Conservation (phyloP, 2,888 invertebrate genomes). For the Lasioglossum malachurum region DNA sequence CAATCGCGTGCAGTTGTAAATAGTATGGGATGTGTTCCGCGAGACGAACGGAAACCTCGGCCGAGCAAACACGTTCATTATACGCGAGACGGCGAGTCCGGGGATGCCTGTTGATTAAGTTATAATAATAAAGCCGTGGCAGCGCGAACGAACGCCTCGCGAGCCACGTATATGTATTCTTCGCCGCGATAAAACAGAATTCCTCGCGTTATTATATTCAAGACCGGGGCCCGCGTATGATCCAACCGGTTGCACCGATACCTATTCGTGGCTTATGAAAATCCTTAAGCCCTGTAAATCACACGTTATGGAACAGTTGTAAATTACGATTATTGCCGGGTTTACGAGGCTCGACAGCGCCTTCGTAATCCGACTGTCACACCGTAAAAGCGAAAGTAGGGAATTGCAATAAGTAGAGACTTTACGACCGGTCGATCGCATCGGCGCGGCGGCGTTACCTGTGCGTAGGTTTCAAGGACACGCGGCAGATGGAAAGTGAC, state of each 20-base stretch:
- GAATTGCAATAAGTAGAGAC: slow-evolving; percentile 72
- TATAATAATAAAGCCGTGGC: slow-evolving; percentile 32
- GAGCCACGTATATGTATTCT: background rate
- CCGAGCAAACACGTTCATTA: background rate
- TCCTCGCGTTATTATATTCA: slow-evolving; percentile 20
- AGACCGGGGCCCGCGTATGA: background rate
- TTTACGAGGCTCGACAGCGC: slow-evolving; percentile 63
- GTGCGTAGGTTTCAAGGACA: slow-evolving; percentile 61
- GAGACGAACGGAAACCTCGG: background rate
- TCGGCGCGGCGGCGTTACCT: slow-evolving; percentile 40
- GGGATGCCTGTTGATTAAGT: slow-evolving; percentile 33
- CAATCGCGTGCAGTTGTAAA: background rate
- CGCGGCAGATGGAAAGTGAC: background rate
- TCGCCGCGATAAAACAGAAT: slow-evolving; percentile 24
- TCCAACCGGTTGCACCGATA: slow-evolving; percentile 52
- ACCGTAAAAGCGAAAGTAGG: slow-evolving; percentile 73
- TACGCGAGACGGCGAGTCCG: background rate
- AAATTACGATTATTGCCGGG: slow-evolving; percentile 72
- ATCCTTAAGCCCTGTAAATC: slow-evolving; percentile 70
- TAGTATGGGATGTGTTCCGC: background rate
- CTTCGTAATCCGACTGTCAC: slow-evolving; percentile 68
- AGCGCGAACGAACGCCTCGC: background rate
- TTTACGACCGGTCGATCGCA: slow-evolving; percentile 70
- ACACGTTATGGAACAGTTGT: slow-evolving; percentile 67
- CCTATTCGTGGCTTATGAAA: slow-evolving; percentile 70